Percentiles rank a stretch among this genome's conserved stretches.
phyloP scores from a whole-genome alignment of 2,888 invertebrate species.

The Saturnia japonica region DNA sequence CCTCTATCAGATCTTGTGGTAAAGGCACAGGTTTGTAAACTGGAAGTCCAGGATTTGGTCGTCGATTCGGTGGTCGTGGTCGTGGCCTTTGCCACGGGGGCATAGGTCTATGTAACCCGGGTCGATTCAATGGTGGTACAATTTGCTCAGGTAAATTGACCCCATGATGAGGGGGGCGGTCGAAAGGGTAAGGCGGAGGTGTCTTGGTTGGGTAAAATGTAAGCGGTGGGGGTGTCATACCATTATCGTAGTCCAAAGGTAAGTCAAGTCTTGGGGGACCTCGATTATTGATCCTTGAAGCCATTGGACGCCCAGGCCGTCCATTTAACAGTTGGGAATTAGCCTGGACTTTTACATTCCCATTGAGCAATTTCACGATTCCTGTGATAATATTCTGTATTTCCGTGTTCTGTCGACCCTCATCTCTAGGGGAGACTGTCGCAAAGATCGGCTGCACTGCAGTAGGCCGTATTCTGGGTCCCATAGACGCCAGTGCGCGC shows the following conservation, averaged over 20 bases:
- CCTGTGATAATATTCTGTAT: constrained; percentile 96
- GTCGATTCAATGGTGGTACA: constrained; percentile 84
- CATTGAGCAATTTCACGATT: constrained; percentile 92
- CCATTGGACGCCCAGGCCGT: constrained; percentile 85
- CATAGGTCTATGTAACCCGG: constrained; percentile 82
- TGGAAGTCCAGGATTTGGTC: constrained; percentile 80
- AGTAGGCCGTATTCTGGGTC: constrained; percentile 84
- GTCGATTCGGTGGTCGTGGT: constrained; percentile 78
- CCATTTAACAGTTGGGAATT: constrained; percentile 84
- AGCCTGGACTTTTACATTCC: constrained; percentile 92
- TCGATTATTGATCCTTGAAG: constrained; percentile 92
- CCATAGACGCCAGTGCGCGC: constrained; percentile 84
- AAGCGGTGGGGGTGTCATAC: constrained; percentile 73
- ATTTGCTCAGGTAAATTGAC: constrained; percentile 89
- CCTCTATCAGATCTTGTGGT: constrained; percentile 44
- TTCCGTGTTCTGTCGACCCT: constrained; percentile 80
- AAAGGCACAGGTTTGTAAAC: constrained; percentile 84
- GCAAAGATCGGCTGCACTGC: constrained; percentile 80
- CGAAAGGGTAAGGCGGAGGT: constrained; percentile 89
- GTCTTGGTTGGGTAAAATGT: constrained; percentile 74
- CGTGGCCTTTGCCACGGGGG: constrained; percentile 86
- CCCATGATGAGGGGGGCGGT: constrained; percentile 85
- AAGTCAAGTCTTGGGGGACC: constrained; percentile 93
- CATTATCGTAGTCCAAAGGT: constrained; percentile 85
- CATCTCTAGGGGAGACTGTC: constrained; percentile 73